Percentiles rank a stretch among this genome's conserved stretches.
phyloP scores from a whole-genome alignment of 2,113 vertebrate species.

The Otolemur garnettii region DNA sequence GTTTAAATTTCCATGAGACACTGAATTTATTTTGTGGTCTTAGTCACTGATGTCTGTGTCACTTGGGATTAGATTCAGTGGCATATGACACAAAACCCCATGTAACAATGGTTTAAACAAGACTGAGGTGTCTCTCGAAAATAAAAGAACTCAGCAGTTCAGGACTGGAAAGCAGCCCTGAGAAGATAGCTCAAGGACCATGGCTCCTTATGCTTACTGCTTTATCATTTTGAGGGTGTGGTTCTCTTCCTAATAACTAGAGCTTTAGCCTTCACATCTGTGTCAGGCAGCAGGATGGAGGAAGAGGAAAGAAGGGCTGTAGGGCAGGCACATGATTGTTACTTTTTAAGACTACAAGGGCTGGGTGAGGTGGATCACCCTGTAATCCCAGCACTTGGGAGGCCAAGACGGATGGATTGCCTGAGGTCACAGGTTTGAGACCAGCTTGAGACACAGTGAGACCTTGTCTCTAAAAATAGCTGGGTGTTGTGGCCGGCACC shows the following conservation, averaged over 20 bases:
- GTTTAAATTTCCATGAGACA: constrained; percentile 16
- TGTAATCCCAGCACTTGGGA: no score
- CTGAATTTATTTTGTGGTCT: constrained; percentile 61
- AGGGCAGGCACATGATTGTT: background rate
- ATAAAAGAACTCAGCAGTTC: constrained; percentile 19
- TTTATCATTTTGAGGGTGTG: constrained; percentile 58
- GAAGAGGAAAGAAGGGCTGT: background rate
- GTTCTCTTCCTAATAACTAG: constrained; percentile 40
- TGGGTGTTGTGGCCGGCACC: no score
- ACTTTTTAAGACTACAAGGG: constrained; percentile 3
- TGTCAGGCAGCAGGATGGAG: background rate
- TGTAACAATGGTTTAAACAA: constrained; percentile 21
- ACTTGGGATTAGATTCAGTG: constrained; percentile 31
- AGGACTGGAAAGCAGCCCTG: background rate
- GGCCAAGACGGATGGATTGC: no score
- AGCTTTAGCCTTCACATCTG: background rate
- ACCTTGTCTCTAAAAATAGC: no score
- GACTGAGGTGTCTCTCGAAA: background rate
- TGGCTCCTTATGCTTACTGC: background rate
- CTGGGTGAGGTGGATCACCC: no score
- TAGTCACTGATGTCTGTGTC: constrained; percentile 60
- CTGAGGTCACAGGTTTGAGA: no score
- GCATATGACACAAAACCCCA: constrained; percentile 55
- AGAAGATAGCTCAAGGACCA: background rate
- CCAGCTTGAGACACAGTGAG: no score